Evolutionary conservation across 2,113 vertebrate species (phyloP), one percentile per base, ranked within the genome.

Genomic region (Sturnus vulgaris): DNA sequence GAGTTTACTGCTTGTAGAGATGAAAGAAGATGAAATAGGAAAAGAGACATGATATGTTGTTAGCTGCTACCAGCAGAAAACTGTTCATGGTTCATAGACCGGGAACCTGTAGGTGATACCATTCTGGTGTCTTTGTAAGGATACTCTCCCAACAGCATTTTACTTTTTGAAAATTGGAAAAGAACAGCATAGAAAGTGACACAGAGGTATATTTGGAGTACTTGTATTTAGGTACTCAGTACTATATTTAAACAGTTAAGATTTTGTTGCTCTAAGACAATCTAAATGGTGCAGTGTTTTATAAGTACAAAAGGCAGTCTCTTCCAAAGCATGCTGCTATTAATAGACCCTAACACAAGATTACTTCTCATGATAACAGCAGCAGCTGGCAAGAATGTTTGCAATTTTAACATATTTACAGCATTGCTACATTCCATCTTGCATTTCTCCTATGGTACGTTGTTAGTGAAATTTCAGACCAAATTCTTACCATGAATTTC

Each of bases 381-480:
- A 96, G 95, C 98, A 98, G 98, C 98, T 98, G 98, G 97, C 95
- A 96, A 89, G 97, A 98, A 98, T 97, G 93, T 82, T 97, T 96
- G 96, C 91, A 92, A 82, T 97, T 96, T 96, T 96, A 83, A 92
- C 87, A 76, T 98, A 73, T 98, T 98, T 97, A 92, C 88, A 93
- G 89, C 95, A 88, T 61, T 78, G 59, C 82, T 93, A 55, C 96
- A 95, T 96, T 97, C 96, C 88, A 4, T 92, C 82, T 95, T 93
- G 84, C 87, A 95, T 98, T 97, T 97, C 94, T 97, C 68, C 88
- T 96, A 56, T 87, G 86, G 73, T 92, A 96, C 3, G 0, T 82
- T 97, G 92, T 91, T 86, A 95, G 84, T 93, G 59, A 86, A 66
- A 96, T 65, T 95, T 91, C 76, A 93, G 55, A 82, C 90, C 14